phyloP scores from a whole-genome alignment of 1,140 invertebrate genomes.

The Drosophila insularis region DNA sequence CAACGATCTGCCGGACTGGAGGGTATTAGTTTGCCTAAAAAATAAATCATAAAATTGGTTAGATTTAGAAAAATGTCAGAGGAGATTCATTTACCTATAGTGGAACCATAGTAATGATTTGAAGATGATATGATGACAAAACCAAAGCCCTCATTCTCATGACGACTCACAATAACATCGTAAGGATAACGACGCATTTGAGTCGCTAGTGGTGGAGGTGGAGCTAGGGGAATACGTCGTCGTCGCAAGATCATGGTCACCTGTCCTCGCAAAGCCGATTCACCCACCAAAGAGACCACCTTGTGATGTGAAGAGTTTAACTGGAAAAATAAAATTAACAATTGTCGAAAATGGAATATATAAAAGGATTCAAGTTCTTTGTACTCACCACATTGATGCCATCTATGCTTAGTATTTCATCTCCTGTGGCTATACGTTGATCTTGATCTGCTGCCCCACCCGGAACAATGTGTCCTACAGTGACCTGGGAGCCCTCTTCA shows the following conservation, averaged over 20 bases:
- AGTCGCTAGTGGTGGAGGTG: constrained; percentile 41
- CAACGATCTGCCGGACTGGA: constrained; percentile 97
- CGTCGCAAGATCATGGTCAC: constrained; percentile 89
- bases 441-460: constrained; percentile 95
- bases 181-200: constrained; percentile 86
- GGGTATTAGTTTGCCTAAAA: constrained; percentile 93
- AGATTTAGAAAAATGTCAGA: too few relatives aligned
- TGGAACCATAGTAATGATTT: constrained; percentile 89
- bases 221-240: constrained; percentile 81
- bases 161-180: constrained; percentile 93
- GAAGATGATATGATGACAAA: constrained; percentile 99
- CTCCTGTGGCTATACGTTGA: constrained; percentile 91
- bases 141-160: constrained; percentile 98
- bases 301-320: constrained; percentile 93
- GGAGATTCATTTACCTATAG: constrained; percentile 88
- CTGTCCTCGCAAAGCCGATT: constrained; percentile 88
- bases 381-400: constrained; percentile 87
- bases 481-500: constrained; percentile 97
- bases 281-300: constrained; percentile 94
- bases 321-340: constrained; percentile 29
- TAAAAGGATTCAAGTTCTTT: neutral
- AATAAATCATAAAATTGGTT: neutral
- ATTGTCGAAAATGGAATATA: neutral
- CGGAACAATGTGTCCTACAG: constrained; percentile 97
- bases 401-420: constrained; percentile 95